Base-by-base conservation (phyloP, 2,888 invertebrate species). In the Elmis aenea region DNA sequence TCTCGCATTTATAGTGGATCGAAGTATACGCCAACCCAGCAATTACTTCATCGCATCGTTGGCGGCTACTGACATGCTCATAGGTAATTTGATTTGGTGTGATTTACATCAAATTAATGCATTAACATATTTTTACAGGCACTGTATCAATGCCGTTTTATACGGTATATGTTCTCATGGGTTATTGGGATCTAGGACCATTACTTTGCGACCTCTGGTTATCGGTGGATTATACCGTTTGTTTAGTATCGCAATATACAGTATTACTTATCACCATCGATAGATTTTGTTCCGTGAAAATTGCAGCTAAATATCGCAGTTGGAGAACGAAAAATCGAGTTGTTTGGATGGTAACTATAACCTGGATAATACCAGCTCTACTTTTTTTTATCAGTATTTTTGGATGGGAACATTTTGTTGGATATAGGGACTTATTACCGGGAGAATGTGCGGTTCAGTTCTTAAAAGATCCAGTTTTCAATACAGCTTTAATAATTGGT, bases 1-100 rank as follows among this genome's bases (percentile, higher is more conserved):
- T 33, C 71, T 95, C 52, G 93, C 95, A 26, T 97, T 97, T 69
- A 84, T 94, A 44, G 89, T 96, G 24, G 96, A 95, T 68, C 74
- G 94, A 40, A 85, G 87, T 49, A 90, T 90, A 57, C 73, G 99
- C 35, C 96, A 97, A 64, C 97, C 99, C 14, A 95, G 95, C 68
- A 99, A 99, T 73, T 99, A 97, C 73, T 99, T 97, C 75, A 96
- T 99, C 50, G 96, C 96, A 5, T 97, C 97, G 1, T 76, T 99
- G 45, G 99, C 99, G 26, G 91, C 95, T 36, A 94, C 94, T 5
- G 96, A 97, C 68, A 83, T 97, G 74, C 76, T 97, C 43, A 99
- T 99, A 67, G 99, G 89, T 85, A 69, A 74, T 8, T 18, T 6
- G 18, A 18, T 5, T 18, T 18, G 18, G 18, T 18, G 5, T 18